Conservation (phyloP, 2,888 invertebrate species). For the Agrilus biguttatus region DNA sequence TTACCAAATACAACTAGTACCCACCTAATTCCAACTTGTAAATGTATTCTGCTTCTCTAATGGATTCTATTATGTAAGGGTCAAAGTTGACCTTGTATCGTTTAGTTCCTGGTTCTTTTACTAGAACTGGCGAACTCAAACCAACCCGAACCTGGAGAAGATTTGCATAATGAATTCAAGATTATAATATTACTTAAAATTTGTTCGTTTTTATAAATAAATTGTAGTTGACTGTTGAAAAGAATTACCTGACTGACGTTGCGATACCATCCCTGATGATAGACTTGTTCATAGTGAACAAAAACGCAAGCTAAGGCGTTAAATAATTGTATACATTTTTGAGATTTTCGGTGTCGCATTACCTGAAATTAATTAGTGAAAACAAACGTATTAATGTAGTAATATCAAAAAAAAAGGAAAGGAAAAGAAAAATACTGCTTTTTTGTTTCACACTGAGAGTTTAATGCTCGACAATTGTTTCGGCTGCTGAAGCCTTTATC, state of each 20-base stretch:
- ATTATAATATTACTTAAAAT: background rate
- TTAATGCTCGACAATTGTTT: too few species aligned
- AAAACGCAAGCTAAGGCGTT: slow-evolving; percentile 68
- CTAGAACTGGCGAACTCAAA: slow-evolving; percentile 55
- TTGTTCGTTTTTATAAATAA: too few species aligned
- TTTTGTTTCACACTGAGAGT: too few species aligned
- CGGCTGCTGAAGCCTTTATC: too few species aligned
- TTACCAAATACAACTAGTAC: too few species aligned
- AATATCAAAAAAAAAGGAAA: too few species aligned
- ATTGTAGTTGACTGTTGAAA: background rate
- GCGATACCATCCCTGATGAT: slow-evolving; percentile 68
- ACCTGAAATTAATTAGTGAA: slow-evolving; percentile 23
- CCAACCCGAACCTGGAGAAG: slow-evolving; percentile 42
- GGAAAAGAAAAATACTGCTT: too few species aligned
- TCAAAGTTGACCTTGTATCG: slow-evolving; percentile 60
- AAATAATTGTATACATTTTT: slow-evolving; percentile 59
- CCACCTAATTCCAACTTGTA: slow-evolving; percentile 55
- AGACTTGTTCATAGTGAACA: slow-evolving; percentile 68
- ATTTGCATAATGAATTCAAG: background rate
- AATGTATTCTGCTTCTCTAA: slow-evolving; percentile 70
- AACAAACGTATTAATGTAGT: too few species aligned
- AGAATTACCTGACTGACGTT: slow-evolving; percentile 51
- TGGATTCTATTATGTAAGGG: slow-evolving; percentile 53
- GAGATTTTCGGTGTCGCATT: slow-evolving; percentile 49
- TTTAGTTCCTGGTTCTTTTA: slow-evolving; percentile 49